Evolutionary conservation across 2,113 vertebrate genomes (phyloP).

Genomic region (Marmota monax): DNA sequence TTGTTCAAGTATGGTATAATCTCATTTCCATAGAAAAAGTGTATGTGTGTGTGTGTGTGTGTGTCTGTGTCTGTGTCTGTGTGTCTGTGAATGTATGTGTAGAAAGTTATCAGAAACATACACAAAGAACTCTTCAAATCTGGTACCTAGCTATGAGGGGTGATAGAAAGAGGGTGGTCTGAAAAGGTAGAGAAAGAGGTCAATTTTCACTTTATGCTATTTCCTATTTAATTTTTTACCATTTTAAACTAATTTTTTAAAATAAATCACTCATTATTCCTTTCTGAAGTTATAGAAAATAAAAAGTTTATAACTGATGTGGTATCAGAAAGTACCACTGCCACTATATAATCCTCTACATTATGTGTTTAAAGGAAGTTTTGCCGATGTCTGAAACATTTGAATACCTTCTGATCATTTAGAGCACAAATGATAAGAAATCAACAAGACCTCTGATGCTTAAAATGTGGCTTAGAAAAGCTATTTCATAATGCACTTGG

Average conservation of each 20-base stretch:
- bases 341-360: background rate
- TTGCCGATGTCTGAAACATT: background rate
- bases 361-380: background rate
- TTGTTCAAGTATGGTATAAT: background rate
- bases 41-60: no score
- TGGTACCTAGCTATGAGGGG: background rate
- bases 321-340: background rate
- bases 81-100: no score
- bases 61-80: no score
- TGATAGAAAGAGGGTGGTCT: background rate
- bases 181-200: background rate
- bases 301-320: background rate
- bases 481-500: background rate
- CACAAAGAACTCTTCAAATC: background rate
- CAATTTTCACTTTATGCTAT: background rate
- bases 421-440: background rate
- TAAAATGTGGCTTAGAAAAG: background rate
- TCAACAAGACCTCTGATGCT: background rate
- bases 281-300: background rate
- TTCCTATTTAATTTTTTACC: background rate
- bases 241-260: slow-evolving; percentile 26
- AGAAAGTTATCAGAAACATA: slow-evolving; percentile 6
- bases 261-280: background rate
- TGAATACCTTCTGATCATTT: background rate
- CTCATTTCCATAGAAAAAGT: background rate